phyloP scores from a whole-genome alignment of 1,140 invertebrate genomes.

The Drosophila melanica region DNA sequence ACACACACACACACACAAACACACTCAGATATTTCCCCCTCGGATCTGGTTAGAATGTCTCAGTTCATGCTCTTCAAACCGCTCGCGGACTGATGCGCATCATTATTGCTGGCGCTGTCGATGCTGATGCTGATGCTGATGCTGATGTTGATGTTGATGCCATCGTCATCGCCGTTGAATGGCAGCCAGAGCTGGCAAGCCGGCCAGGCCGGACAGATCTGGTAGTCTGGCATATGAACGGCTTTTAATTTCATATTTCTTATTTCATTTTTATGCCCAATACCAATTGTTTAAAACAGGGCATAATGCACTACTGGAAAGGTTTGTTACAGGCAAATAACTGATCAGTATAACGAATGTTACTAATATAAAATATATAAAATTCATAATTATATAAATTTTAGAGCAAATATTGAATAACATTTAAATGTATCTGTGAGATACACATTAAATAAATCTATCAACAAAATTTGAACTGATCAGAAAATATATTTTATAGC shows the following conservation, averaged over 20 bases:
- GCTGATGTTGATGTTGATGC: conserved; percentile 9
- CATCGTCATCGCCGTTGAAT: conserved; percentile 18
- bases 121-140: conserved; percentile 19
- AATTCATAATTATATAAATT: no score
- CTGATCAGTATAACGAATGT: no score
- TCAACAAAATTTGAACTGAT: no score
- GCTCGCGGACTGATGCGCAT: conserved; percentile 12
- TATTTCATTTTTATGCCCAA: conserved; percentile 17
- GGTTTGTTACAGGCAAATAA: no score
- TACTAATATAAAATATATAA: no score
- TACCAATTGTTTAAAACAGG: no score
- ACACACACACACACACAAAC: not conserved
- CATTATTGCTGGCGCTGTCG: conserved; percentile 67
- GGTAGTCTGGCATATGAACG: conserved; percentile 63
- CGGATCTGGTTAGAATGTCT: conserved; percentile 64
- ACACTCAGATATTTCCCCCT: not conserved
- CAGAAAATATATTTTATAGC: no score
- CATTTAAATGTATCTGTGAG: no score
- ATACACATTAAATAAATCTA: no score
- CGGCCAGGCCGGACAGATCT: conserved; percentile 13
- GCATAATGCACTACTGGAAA: no score
- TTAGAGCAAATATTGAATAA: no score
- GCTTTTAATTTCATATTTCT: conserved; percentile 82
- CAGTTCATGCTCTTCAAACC: not conserved
- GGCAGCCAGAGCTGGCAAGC: conserved; percentile 9